A percentile compares a stretch with the other conserved stretches of the same genome.
phyloP scores from a whole-genome alignment of 1,140 invertebrate species.

The Bombus pascuorum region DNA sequence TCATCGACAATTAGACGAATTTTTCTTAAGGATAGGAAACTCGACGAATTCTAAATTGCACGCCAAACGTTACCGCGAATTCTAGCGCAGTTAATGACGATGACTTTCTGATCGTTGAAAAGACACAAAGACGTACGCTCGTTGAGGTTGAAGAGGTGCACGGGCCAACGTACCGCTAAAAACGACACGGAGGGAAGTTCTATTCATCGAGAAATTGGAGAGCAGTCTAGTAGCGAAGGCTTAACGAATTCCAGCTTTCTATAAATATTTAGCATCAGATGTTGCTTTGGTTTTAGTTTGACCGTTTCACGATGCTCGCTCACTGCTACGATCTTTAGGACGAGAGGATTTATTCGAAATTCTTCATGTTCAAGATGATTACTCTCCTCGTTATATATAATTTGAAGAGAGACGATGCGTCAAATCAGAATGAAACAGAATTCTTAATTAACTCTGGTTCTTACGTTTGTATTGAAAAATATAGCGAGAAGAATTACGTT shows the following conservation, averaged over 20 bases:
- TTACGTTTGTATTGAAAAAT: neutral
- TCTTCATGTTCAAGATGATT: neutral
- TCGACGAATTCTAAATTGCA: neutral
- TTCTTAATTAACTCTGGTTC: neutral
- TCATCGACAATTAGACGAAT: neutral
- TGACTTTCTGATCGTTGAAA: neutral
- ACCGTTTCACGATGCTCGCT: neutral
- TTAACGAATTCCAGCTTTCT: neutral
- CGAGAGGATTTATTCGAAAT: neutral
- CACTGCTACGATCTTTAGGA: too few species aligned
- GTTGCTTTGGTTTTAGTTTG: neutral
- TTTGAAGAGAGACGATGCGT: too few species aligned
- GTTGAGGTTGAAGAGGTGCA: too few species aligned
- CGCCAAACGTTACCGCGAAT: neutral
- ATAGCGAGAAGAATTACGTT: neutral
- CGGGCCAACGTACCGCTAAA: neutral
- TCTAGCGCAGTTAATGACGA: neutral
- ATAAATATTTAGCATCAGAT: slow-evolving; percentile 13
- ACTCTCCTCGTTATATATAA: neutral
- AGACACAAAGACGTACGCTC: neutral
- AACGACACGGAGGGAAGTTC: neutral
- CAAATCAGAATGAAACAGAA: neutral
- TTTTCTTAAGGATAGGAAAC: neutral
- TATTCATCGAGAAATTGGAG: neutral
- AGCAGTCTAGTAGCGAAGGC: neutral